Evolutionary conservation across 2,888 invertebrate species (phyloP), one percentile per base, ranked within the genome.

Genomic region (Andrena minutula): DNA sequence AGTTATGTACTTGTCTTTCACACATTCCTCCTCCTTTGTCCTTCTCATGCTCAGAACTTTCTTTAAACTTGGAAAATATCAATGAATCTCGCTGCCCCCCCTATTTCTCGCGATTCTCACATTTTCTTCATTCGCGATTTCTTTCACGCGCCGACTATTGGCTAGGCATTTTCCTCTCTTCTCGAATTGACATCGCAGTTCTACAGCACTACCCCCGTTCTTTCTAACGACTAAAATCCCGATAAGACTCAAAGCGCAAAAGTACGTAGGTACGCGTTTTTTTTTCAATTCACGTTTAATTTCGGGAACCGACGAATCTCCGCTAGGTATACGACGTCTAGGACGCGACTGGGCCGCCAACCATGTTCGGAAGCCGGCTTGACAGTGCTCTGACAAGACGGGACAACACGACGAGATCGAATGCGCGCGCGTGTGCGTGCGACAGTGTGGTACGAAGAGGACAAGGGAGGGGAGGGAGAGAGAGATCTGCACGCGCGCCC

Each of bases 291-390:
- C 28, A 7, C 64, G 53, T 53, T 35, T 12, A 51, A 51, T 8
- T 56, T 53, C 3, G 16, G 7, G 23, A 74, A 70, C 69, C 28
- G 47, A 58, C 32, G 35, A 51, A 61, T 64, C 56, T 56, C 70
- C 30, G 53, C 28, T 35, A 35, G 51, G 71, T 82, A 81, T 41
- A 85, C 83, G 10, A 56, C 56, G 84, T 88, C 85, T 87, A 83
- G 79, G 84, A 85, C 86, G 79, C 89, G 88, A 90, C 89, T 89
- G 88, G 82, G 87, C 75, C 61, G 88, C 75, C 61, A 85, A 71
- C 58, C 69, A 69, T 69, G 76, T 76, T 58, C 74, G 71, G 68
- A 72, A 76, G 81, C 82, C 88, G 89, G 90, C 86, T 89, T 89
- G 91, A 91, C 90, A 90, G 88, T 81, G 83, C 79, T 73, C 81